Base-by-base conservation (phyloP, 2,113 vertebrate species). In the Leptosomus discolor region DNA sequence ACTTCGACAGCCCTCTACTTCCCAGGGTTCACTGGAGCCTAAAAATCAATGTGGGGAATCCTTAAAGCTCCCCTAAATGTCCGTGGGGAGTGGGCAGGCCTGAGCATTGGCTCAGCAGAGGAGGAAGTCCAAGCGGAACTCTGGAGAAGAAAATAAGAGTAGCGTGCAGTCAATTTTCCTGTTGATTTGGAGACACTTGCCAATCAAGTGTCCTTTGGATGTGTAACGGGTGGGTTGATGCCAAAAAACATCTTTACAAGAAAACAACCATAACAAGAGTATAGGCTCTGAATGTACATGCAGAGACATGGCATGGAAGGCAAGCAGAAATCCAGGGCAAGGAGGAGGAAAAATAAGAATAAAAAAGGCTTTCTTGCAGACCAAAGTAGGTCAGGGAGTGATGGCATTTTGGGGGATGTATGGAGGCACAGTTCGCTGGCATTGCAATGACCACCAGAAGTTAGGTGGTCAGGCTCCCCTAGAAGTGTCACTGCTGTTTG, bases 381-480 rank as follows among this genome's bases (percentile, higher is more conserved):
- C 20, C 70, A 84, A 95, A 92, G 68, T 78, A 80, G 68, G 86
- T 77, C 79, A 73, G 63, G 56, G 54, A 76, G 41, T 37, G 73
- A 65, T 63, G 60, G 34, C 37, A 32, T 54, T 92, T 60, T n/a
- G 11, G 12, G 39, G 39, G 12, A 9, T 53, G 12, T 46, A 22
- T 7, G 18, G 43, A 67, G 37, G 27, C 32, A 61, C 39, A 57
- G 9, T 29, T 51, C 48, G 22, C 14, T 32, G 68, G 41, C 41
- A 50, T 15, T 46, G 14, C 32, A 88, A 36, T 2, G 27, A n/a
- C 15, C 37, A 65, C 32, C 64, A 92, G 45, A 43, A 56, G 16
- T 45, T 41, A 57, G 37, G 23, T 45, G n/a, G 17, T 15, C 5
- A 9, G 54, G 63, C 53, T 88, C 5, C 57, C 34, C 54, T 85